These are phyloP conservation scores for Siderastrea radians DNA, from an alignment of 92 coral and sea anemone species.

Conservation along the genomic window DNA sequence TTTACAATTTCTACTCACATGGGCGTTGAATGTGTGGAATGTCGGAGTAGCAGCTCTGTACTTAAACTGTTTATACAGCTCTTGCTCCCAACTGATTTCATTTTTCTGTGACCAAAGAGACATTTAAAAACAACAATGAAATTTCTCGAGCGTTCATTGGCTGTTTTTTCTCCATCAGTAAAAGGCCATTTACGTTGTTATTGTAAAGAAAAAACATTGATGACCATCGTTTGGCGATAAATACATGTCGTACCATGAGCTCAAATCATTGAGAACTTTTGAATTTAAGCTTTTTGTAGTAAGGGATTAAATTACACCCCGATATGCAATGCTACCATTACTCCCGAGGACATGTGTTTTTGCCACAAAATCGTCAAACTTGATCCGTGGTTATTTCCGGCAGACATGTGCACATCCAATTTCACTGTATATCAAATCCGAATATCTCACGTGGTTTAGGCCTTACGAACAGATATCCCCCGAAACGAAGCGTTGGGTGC, in stretches of 20 bases:
- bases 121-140: not conserved
- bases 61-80: slow-evolving; percentile 94
- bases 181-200: not conserved
- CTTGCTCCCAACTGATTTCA: slow-evolving; percentile 91
- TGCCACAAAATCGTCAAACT: too few relatives aligned
- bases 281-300: not conserved
- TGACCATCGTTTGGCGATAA: not conserved
- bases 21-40: slow-evolving; percentile 94
- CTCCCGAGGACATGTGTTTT: slow-evolving; percentile 1
- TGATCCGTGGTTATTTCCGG: not conserved
- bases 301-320: slow-evolving; percentile 6
- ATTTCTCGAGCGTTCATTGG: not conserved
- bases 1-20: slow-evolving; percentile 67
- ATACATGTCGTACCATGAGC: not conserved
- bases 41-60: slow-evolving; percentile 86
- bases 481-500: too few relatives aligned
- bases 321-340: not conserved
- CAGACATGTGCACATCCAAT: not conserved
- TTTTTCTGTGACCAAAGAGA: slow-evolving; percentile 57
- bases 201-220: not conserved
- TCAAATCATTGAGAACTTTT: not conserved
- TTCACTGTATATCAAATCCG: too few relatives aligned
- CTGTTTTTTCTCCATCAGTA: not conserved
- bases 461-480: too few relatives aligned
- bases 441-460: too few relatives aligned